Percentiles rank a stretch among this genome's conserved stretches.
These are phyloP conservation scores for Nomada hirtipes DNA, from an alignment of 2,888 invertebrate species.

Conservation along the genomic window DNA sequence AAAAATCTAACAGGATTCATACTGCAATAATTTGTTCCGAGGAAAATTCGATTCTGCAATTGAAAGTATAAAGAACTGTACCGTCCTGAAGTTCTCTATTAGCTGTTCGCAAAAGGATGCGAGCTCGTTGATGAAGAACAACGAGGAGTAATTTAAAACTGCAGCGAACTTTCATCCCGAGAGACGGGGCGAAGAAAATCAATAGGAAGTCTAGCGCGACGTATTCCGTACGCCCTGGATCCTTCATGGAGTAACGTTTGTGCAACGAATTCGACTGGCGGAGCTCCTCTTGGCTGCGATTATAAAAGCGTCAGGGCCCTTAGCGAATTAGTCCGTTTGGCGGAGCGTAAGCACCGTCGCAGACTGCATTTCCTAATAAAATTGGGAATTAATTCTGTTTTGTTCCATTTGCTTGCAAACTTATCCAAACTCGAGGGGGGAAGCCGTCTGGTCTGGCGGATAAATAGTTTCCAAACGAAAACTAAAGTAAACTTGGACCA, in stretches of 20 bases:
- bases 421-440: not conserved
- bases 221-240: slow-evolving; percentile 1
- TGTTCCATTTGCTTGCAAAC: not conserved
- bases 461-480: not conserved
- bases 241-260: slow-evolving; percentile 12
- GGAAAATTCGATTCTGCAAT: not conserved
- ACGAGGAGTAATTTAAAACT: slow-evolving; percentile 21
- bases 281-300: not conserved
- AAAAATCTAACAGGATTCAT: not conserved
- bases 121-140: slow-evolving; percentile 16
- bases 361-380: not conserved
- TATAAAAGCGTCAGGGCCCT: slow-evolving; percentile 6
- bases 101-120: slow-evolving; percentile 9
- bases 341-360: no score
- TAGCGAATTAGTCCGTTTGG: not conserved
- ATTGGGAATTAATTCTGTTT: not conserved
- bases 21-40: not conserved
- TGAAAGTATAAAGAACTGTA: not conserved
- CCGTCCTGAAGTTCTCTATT: not conserved
- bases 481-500: no score
- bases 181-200: slow-evolving; percentile 5
- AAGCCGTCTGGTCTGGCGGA: not conserved
- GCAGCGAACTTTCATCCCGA: not conserved
- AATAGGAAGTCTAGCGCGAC: slow-evolving; percentile 19
- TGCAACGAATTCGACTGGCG: not conserved